Evolutionary conservation across 64 coral and sea anemone species (phyloP), one percentile per base, ranked within the genome.

Genomic region (Catalaphyllia jardinei): DNA sequence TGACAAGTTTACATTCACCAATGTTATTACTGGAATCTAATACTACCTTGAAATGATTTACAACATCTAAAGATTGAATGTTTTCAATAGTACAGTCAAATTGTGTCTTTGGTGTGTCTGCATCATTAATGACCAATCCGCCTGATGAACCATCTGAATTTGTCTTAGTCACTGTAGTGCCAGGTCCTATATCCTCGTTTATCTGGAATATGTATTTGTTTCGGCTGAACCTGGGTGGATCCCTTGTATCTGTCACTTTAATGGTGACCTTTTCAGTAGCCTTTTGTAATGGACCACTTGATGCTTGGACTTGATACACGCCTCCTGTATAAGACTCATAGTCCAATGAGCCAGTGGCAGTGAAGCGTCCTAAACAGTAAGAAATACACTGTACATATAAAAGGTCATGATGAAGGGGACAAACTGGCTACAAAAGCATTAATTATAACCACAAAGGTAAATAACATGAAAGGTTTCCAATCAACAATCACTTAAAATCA

Each of bases 61-160:
- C 50, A n/a, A 78, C 54, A 38, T 54, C 38, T 31, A 59, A 52
- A 52, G 73, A 63, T 27, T n/a, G 62, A n/a, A 92, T 60, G 16
- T 86, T 87, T 61, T 92, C 90, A 13, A 92, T 86, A 20, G 90
- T 86, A 62, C 90, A 92, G 0, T 78, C 82, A 49, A 92, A 92
- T 4, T 87, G 59, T 27, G 39, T 85, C 20, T 14, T 71, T 13
- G 16, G 9, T 0, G 90, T 87, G 49, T 92, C 90, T 12, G 73
- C 74, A 25, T 92, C 90, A 30, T 28, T 79, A 33, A 92, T 92
- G 20, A 71, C 31, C 29, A 92, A 42, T 10, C 73, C 67, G 4
- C 55, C 71, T 10, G 79, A 75, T 9, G 78, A 80, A 16, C 78
- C 78, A 80, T 80, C 78, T 18, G 0, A 13, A 31, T 85, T 50